phyloP scores from a whole-genome alignment of 2,113 vertebrate species.

The Dunckerocampus dactyliophorus region DNA sequence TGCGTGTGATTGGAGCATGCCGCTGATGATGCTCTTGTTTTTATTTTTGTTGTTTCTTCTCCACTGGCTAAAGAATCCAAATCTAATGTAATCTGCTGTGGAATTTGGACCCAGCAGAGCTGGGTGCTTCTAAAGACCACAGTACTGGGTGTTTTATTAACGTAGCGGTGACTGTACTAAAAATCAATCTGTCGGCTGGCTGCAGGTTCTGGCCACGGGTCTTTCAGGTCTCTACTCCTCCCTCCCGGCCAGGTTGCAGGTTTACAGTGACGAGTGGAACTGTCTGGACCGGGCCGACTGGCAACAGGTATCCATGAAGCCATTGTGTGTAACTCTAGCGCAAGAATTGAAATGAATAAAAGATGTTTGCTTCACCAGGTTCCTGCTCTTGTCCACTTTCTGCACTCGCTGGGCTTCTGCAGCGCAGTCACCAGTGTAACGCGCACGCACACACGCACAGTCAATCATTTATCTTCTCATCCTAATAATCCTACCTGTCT shows the following conservation, averaged over 20 bases:
- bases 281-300: conserved; percentile 84
- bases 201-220: conserved; percentile 92
- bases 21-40: neutral
- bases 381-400: conserved; percentile 87
- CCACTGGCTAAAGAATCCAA: neutral
- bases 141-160: neutral
- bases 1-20: conserved; percentile 51
- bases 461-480: neutral
- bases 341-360: neutral
- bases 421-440: conserved; percentile 88
- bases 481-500: neutral
- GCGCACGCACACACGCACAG: conserved; percentile 1
- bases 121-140: too few species aligned
- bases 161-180: neutral
- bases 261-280: conserved; percentile 89
- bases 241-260: conserved; percentile 85
- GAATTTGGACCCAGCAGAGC: conserved; percentile 9
- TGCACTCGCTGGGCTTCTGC: conserved; percentile 94
- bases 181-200: neutral
- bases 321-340: too few species aligned
- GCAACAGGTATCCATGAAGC: conserved; percentile 65
- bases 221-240: conserved; percentile 94
- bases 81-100: conserved; percentile 9
- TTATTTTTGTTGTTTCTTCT: neutral
- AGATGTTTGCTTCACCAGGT: conserved; percentile 52